phyloP scores from a whole-genome alignment of 2,113 vertebrate species.

The cat (Felis catus) region F.catus_Fca126_mat1.0 CM031419.1:91283501-91284000 shows the following conservation, averaged over 20 bases:
- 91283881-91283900: conserved; percentile 82
- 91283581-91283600: conserved; percentile 74
- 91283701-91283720: conserved; percentile 81
- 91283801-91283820: conserved; percentile 86
- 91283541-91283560: conserved; percentile 64
- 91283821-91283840: conserved; percentile 78
- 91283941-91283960: conserved; percentile 80
- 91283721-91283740: conserved; percentile 83
- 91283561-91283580: conserved; percentile 80
- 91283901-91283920: conserved; percentile 75
- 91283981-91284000: conserved; percentile 70
- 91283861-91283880: conserved; percentile 88
- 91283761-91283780: conserved; percentile 85
- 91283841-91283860: conserved; percentile 92
- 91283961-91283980: conserved; percentile 68
- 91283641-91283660: conserved; percentile 79
- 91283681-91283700: conserved; percentile 78
- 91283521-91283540: background rate
- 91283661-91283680: conserved; percentile 78
- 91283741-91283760: conserved; percentile 88
- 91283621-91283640: conserved; percentile 87
- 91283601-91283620: conserved; percentile 84
- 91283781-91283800: conserved; percentile 85
- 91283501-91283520: conserved; percentile 49
- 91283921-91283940: conserved; percentile 68